Evolutionary conservation across 64 coral and sea anemone species (phyloP).

Genomic region (Porites lutea): DNA sequence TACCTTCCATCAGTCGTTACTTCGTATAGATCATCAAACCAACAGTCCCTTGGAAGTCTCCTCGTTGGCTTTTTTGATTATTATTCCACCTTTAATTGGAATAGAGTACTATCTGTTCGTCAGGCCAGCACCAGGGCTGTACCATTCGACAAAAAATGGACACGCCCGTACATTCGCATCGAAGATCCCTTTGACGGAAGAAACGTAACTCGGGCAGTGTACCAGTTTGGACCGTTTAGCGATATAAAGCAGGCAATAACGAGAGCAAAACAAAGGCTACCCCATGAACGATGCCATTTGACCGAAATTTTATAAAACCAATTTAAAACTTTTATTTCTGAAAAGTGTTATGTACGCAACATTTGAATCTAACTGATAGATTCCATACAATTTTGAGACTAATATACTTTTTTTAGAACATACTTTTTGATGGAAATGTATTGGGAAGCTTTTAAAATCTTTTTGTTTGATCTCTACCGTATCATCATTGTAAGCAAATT

Average conservation of each 20-base stretch:
- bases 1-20: conserved; percentile 26
- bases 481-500: no score
- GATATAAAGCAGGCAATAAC: conserved; percentile 31
- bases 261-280: conserved; percentile 31
- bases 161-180: conserved; percentile 57
- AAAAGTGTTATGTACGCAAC: no score
- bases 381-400: no score
- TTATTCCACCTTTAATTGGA: conserved; percentile 62
- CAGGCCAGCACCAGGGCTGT: conserved; percentile 21
- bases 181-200: conserved; percentile 52
- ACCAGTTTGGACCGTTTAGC: neutral
- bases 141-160: conserved; percentile 52
- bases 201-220: conserved; percentile 69
- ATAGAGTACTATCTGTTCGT: conserved; percentile 36
- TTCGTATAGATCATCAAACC: conserved; percentile 24
- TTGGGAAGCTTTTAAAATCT: no score
- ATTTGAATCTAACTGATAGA: no score
- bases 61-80: conserved; percentile 68
- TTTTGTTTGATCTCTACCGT: no score
- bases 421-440: no score
- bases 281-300: neutral
- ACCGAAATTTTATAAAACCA: neutral
- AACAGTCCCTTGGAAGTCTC: conserved; percentile 12
- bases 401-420: no score
- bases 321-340: neutral